phyloP scores from a whole-genome alignment of 92 coral and sea anemone genomes.

The Epizoanthus stellaris region DNA sequence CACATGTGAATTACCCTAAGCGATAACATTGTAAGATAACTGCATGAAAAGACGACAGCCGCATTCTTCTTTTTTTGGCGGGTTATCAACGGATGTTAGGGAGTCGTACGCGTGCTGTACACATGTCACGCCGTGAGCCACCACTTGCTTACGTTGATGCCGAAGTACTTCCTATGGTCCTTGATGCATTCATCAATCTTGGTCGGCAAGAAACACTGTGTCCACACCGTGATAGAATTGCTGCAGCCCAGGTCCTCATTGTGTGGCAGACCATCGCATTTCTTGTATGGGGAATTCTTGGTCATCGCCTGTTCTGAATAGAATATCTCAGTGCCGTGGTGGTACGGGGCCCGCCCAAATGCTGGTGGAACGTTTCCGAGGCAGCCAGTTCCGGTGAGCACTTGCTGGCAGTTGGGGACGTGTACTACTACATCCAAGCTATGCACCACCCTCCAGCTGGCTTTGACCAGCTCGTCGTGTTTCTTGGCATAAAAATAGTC shows the following conservation, averaged over 20 bases:
- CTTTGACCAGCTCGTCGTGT: slow-evolving; percentile 45
- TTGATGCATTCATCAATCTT: not conserved
- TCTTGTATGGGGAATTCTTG: not conserved
- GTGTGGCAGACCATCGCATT: slow-evolving; percentile 43
- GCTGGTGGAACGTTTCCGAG: not conserved
- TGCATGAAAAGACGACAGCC: too few species aligned
- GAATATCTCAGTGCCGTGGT: slow-evolving; percentile 50
- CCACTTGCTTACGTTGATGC: not conserved
- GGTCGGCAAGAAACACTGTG: too few species aligned
- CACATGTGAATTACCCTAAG: too few species aligned
- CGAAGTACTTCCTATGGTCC: not conserved
- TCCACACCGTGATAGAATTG: not conserved
- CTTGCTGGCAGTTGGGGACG: slow-evolving; percentile 31
- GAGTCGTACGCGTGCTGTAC: not conserved
- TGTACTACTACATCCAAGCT: slow-evolving; percentile 41
- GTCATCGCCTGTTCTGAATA: slow-evolving; percentile 39
- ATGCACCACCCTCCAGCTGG: slow-evolving; percentile 53
- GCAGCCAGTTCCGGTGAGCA: not conserved
- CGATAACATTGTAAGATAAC: too few species aligned
- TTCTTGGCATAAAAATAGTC: slow-evolving; percentile 39
- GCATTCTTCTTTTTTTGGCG: not conserved
- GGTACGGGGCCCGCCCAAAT: slow-evolving; percentile 41
- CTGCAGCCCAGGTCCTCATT: slow-evolving; percentile 49
- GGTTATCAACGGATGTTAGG: not conserved
- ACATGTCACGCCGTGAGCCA: not conserved